phyloP scores from a whole-genome alignment of 2,888 invertebrate genomes.

The Congeria kusceri region DNA sequence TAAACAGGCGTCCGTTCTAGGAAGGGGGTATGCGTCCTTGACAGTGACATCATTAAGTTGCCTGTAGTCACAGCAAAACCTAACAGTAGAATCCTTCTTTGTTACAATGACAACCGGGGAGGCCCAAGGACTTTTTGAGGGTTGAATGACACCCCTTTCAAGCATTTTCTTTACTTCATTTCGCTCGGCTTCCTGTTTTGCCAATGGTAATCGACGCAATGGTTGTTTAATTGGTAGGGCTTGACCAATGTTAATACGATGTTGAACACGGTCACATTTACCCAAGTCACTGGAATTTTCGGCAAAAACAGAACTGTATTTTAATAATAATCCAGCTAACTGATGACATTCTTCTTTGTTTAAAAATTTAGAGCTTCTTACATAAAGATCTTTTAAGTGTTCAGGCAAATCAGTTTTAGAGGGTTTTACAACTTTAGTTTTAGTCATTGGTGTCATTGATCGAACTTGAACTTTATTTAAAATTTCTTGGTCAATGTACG shows the following conservation, averaged over 20 bases:
- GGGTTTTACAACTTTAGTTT: not conserved
- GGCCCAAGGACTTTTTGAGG: slow-evolving; percentile 53
- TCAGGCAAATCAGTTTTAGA: not conserved
- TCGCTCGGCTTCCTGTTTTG: slow-evolving; percentile 31
- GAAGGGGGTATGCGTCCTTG: slow-evolving; percentile 67
- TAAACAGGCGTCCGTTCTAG: slow-evolving; percentile 61
- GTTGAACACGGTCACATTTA: slow-evolving; percentile 23
- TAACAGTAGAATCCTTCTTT: slow-evolving; percentile 46
- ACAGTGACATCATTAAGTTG: slow-evolving; percentile 62
- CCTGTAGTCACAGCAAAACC: slow-evolving; percentile 61
- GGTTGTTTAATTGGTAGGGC: slow-evolving; percentile 45
- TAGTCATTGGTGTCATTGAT: not conserved
- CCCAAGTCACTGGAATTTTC: slow-evolving; percentile 39
- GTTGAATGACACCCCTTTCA: slow-evolving; percentile 50
- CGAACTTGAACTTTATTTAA: not conserved
- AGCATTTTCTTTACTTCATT: slow-evolving; percentile 57
- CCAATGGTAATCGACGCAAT: slow-evolving; percentile 33
- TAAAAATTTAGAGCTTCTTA: slow-evolving; percentile 22
- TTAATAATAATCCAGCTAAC: slow-evolving; percentile 6
- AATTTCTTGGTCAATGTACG: slow-evolving; percentile 3
- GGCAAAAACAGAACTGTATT: slow-evolving; percentile 44
- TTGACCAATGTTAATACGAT: slow-evolving; percentile 48
- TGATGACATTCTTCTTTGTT: slow-evolving; percentile 23
- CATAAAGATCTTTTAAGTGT: slow-evolving; percentile 15
- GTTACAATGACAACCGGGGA: slow-evolving; percentile 49